Evolutionary conservation across 1,140 invertebrate genomes (phyloP).

Genomic region (Tribolium madens): DNA sequence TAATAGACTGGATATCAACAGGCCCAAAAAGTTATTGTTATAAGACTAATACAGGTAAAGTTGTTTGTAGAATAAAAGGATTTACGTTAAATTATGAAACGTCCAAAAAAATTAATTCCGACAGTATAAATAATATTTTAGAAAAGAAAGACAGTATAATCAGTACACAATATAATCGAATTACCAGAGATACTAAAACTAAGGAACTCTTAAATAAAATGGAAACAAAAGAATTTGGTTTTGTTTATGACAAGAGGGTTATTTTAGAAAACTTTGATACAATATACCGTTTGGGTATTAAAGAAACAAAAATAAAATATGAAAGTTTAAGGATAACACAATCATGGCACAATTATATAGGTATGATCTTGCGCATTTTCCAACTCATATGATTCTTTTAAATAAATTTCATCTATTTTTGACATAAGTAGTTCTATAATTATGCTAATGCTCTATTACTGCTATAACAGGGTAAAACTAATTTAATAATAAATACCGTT

Average conservation of each 20-base stretch:
- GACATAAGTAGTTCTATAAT: too few species aligned
- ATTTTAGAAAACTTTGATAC: too few species aligned
- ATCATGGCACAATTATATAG: too few species aligned
- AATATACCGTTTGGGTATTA: too few species aligned
- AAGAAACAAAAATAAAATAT: too few species aligned
- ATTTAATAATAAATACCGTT: too few species aligned
- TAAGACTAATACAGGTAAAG: constrained; percentile 3
- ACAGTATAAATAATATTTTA: constrained; percentile 32
- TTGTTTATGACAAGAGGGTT: not conserved
- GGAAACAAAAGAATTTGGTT: constrained; percentile 34
- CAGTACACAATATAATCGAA: constrained; percentile 37
- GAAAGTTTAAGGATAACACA: too few species aligned
- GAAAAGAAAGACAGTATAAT: constrained; percentile 19
- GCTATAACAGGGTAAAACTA: too few species aligned
- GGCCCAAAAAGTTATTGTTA: constrained; percentile 10
- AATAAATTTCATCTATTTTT: too few species aligned
- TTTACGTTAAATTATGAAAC: constrained; percentile 31
- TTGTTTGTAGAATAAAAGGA: constrained; percentile 18
- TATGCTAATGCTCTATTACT: too few species aligned
- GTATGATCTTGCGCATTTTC: too few species aligned
- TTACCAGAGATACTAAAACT: constrained; percentile 34
- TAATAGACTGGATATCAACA: constrained; percentile 4
- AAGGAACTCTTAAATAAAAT: constrained; percentile 37
- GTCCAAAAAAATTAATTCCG: constrained; percentile 30
- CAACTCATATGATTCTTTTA: too few species aligned